phyloP scores from a whole-genome alignment of 2,888 invertebrate species.

The Chloromyia formosa region DNA sequence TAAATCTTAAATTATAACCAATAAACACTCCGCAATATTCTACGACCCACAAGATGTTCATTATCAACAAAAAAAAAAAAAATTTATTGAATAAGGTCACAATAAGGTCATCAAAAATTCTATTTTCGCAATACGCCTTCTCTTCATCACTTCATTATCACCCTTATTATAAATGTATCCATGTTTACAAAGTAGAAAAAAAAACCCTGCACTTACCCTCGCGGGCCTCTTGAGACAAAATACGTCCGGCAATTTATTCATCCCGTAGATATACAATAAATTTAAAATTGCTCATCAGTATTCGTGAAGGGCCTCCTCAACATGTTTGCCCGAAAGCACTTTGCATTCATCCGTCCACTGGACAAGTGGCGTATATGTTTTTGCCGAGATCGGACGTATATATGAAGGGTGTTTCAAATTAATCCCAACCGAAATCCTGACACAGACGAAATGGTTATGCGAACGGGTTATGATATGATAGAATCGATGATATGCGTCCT shows the following conservation, averaged over 20 bases:
- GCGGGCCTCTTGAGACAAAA: not conserved
- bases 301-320: not conserved
- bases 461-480: conserved; percentile 19
- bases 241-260: conserved; percentile 8
- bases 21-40: no score
- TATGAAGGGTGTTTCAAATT: no score
- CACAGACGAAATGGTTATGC: conserved; percentile 17
- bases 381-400: not conserved
- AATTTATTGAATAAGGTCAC: not conserved
- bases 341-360: not conserved
- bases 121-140: not conserved
- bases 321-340: no score
- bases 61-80: no score
- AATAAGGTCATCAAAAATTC: not conserved
- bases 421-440: conserved; percentile 23
- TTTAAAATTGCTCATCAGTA: conserved; percentile 31
- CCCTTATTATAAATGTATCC: conserved; percentile 15
- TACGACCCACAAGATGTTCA: no score
- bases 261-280: conserved; percentile 20
- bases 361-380: not conserved
- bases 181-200: not conserved
- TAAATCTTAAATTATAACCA: no score
- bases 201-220: not conserved
- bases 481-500: not conserved
- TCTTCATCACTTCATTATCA: conserved; percentile 13